Evolutionary conservation across 2,797 vertebrate species (phyloP), one percentile per base, ranked within the genome.

Genomic region (Sebastiscus tertius): DNA sequence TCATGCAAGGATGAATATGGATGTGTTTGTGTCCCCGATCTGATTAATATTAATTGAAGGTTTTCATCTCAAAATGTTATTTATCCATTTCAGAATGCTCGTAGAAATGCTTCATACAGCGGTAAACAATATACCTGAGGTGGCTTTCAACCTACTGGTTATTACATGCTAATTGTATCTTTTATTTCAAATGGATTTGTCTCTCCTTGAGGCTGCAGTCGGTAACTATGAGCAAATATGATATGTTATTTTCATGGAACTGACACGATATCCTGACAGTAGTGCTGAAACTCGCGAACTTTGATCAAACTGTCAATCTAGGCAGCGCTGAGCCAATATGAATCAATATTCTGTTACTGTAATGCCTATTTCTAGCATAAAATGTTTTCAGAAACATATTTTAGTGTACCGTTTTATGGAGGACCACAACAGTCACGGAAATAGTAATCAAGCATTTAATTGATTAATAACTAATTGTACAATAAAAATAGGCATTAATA

Each of bases 11-110:
- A 72, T 80, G 33, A 67, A 72, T 69, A 76, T 75, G 31, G 55
- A 78, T 68, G 64, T 72, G 42, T 80, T 83, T 84, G 56, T 78
- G 27, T 67, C 69, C 71, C 63, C 24, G 46, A 74, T 79, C 31
- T 27, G 22, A 69, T 65, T 63, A 34, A 42, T 77, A 39, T 77
- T 46, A 82, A 78, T 71, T 56, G 6, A 42, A 54, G 11, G 26
- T 72, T 84, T 72, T 75, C 8, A 52, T 81, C 14, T 61, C 22
- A 54, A 56, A 76, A 62, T 68, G 42, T 27, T 62, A 27, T 54
- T 14, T 49, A 73, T 71, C 4, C 7, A 14, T 56, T 79, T 73
- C 16, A 33, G 22, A 65, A 65, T 52, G 42, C 11, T 26, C 26
- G 68, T 7, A 6, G 29, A 31, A 55, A 55, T 16, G 22, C 52